phyloP scores from a whole-genome alignment of 2,113 vertebrate genomes.

The Corynorhinus townsendii region DNA sequence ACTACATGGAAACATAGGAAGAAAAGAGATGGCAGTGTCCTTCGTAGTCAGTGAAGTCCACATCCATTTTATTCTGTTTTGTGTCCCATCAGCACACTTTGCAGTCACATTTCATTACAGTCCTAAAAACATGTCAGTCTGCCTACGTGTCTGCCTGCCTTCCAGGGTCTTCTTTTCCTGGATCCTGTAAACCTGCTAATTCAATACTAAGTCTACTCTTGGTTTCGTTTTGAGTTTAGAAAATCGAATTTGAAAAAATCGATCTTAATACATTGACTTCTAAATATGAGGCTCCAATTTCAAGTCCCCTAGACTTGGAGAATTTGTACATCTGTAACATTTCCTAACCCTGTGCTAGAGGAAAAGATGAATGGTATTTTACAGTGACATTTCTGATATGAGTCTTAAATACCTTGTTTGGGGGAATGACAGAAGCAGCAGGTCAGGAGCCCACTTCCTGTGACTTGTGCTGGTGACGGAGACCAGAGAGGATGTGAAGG shows the following conservation, averaged over 20 bases:
- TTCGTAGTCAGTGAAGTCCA: not conserved
- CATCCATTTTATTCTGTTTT: not conserved
- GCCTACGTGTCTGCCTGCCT: not conserved
- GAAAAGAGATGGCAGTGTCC: not conserved
- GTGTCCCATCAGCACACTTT: not conserved
- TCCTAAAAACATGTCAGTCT: not conserved
- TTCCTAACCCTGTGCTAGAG: not conserved
- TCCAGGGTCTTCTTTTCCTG: not conserved
- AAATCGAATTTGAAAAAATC: conserved; percentile 24
- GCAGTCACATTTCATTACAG: not conserved
- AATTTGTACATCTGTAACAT: not conserved
- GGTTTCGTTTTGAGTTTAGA: not conserved
- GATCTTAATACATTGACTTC: conserved; percentile 1
- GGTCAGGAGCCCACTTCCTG: not conserved
- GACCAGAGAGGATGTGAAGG: not conserved
- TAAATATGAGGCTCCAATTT: conserved; percentile 30
- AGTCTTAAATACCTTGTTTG: not conserved
- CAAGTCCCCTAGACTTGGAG: not conserved
- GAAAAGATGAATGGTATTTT: not conserved
- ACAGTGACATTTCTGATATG: not conserved
- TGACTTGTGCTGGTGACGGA: not conserved
- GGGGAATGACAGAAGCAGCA: not conserved
- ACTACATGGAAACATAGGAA: not conserved
- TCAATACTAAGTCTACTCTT: not conserved
- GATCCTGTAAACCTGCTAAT: not conserved